Conservation (phyloP, 2,888 invertebrate species). For the Odontothrips loti region DNA sequence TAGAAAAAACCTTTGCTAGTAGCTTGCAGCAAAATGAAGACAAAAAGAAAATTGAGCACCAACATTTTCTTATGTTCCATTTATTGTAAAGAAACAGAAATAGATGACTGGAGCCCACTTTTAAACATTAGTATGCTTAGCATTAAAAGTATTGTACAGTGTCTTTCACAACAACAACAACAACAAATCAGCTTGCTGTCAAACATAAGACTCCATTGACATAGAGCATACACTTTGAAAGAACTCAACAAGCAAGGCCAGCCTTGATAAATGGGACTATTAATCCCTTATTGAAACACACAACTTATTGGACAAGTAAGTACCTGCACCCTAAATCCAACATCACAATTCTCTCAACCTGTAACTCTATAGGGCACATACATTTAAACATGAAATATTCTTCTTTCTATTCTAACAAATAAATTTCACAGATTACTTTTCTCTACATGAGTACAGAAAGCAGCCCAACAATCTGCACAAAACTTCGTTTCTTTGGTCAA, state of each 20-base stretch:
- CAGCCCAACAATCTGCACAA: too few relatives aligned
- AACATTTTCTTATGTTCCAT: neutral
- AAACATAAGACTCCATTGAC: neutral
- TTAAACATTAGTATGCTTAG: neutral
- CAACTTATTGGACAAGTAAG: too few relatives aligned
- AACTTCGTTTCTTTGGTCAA: too few relatives aligned
- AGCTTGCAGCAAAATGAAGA: neutral
- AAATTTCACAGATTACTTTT: too few relatives aligned
- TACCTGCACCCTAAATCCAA: too few relatives aligned
- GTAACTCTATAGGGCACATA: too few relatives aligned
- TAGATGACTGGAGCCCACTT: neutral
- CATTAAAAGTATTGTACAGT: neutral
- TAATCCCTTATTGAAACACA: neutral
- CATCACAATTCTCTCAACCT: too few relatives aligned
- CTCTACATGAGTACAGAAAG: too few relatives aligned
- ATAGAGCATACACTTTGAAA: neutral
- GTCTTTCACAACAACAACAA: neutral
- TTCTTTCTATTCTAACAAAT: too few relatives aligned
- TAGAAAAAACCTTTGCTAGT: neutral
- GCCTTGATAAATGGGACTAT: neutral
- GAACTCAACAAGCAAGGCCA: slow-evolving; percentile 1
- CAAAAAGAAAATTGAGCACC: neutral
- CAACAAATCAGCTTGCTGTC: neutral
- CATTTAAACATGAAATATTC: too few relatives aligned
- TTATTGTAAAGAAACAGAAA: neutral